Evolutionary conservation across 2,888 invertebrate genomes (phyloP), one percentile per base, ranked within the genome.

Genomic region (Yponomeuta sedellus): DNA sequence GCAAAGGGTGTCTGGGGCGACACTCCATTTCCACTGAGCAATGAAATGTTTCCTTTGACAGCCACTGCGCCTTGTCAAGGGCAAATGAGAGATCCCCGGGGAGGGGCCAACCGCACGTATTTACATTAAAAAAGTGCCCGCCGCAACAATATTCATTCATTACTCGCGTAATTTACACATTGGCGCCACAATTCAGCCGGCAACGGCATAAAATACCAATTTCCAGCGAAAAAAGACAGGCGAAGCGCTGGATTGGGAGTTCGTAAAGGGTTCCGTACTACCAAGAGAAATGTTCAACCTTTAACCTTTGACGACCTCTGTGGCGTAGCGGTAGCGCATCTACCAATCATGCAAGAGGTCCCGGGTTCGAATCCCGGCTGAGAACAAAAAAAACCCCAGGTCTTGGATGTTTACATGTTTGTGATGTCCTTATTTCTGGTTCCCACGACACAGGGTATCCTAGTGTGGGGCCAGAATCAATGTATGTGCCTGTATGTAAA

Each of bases 191-290:
- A 84, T 81, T 86, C 81, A 84, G 79, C 73, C 66, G 69, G 70
- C 70, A 69, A 72, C 70, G 76, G 87, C 77, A 85, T 88, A 88
- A 90, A 90, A 88, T 85, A 75, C 77, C 87, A 88, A 89, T 88
- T 88, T 86, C 72, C 72, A 69, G 69, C 69, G 69, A 74, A 79
- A 81, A 52, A 52, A 16, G 44, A 52, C 34, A 52, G 44, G 44
- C 4, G 16, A 52, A 52, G 44, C 5, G 44, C 44, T 12, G 16
- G 44, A 3, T 52, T 16, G 44, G 16, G 44, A 16, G 44, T 12
- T 16, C 5, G 44, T 4, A 52, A 16, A 2, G 10, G 44, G 44
- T 52, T 52, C 44, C 16, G 3, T 34, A 8, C 34, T 34, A 8
- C 34, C 8, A 34, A 34, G 8, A 34, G 10, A 34, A 34, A 34